A percentile compares a stretch with the other conserved stretches of the same genome.
Conservation (phyloP, 2,113 vertebrate species). For the Pollachius pollachius region DNA sequence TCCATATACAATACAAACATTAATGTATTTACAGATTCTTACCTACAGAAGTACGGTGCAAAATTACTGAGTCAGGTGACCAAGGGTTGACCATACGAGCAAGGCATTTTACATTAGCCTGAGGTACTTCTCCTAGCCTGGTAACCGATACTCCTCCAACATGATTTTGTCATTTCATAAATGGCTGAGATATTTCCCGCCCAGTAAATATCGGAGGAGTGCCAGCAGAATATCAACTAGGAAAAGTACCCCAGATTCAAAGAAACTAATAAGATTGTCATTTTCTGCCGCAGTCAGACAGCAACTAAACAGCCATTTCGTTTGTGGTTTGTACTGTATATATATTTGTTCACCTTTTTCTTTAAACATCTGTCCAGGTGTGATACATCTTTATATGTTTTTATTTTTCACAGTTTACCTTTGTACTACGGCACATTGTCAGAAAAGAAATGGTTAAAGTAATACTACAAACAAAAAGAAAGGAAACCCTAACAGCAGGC, state of each 20-base stretch:
- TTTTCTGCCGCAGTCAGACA: constrained; percentile 90
- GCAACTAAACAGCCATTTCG: constrained; percentile 81
- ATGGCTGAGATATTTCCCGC: too few relatives aligned
- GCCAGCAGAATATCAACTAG: constrained; percentile 59
- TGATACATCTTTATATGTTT: constrained; percentile 70
- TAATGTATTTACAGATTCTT: constrained; percentile 98
- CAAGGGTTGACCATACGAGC: constrained; percentile 89
- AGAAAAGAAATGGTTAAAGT: constrained; percentile 62
- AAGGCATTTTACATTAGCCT: constrained; percentile 97
- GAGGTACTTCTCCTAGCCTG: constrained; percentile 64
- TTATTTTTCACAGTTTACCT: constrained; percentile 86
- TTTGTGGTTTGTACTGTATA: constrained; percentile 25
- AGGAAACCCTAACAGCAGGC: constrained; percentile 62
- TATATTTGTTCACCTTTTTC: constrained; percentile 31
- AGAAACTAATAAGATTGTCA: constrained; percentile 98
- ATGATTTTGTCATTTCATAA: neutral
- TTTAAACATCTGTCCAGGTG: constrained; percentile 72
- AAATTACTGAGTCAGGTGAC: constrained; percentile 89
- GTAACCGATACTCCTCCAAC: neutral
- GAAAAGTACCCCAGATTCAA: constrained; percentile 84
- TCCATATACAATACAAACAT: constrained; percentile 95
- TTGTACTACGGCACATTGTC: constrained; percentile 77
- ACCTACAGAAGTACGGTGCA: constrained; percentile 93
- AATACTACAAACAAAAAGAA: constrained; percentile 39
- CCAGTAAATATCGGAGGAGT: constrained; percentile 27